Evolutionary conservation across 2,113 vertebrate genomes (phyloP).

Genomic region (Psilopogon haemacephalus): DNA sequence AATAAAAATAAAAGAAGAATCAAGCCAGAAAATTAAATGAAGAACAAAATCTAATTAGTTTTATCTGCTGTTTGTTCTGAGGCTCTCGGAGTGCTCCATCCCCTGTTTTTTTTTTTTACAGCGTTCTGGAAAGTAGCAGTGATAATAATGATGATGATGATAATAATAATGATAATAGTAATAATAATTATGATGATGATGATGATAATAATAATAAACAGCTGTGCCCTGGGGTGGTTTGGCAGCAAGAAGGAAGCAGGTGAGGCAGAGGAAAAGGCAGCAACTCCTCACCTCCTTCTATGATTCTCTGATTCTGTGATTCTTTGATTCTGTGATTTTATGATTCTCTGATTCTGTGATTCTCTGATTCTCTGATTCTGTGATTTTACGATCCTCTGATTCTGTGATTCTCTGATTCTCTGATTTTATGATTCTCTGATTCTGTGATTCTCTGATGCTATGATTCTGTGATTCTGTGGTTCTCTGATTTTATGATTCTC

Average conservation of each 20-base stretch:
- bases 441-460: too few species aligned
- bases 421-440: too few species aligned
- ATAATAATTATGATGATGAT: too few species aligned
- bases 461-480: too few species aligned
- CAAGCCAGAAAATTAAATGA: conserved; percentile 67
- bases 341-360: too few species aligned
- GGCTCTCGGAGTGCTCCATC: conserved; percentile 4
- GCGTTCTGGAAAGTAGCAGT: conserved; percentile 19
- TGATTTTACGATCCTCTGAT: too few species aligned
- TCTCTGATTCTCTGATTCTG: too few species aligned
- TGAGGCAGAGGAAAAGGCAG: background rate
- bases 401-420: too few species aligned
- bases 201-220: conserved; percentile 67
- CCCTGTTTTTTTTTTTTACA: conserved; percentile 19
- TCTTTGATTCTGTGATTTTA: too few species aligned
- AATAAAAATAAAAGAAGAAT: conserved; percentile 53
- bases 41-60: conserved; percentile 40
- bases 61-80: conserved; percentile 36
- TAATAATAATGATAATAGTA: conserved; percentile 67
- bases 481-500: too few species aligned
- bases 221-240: background rate
- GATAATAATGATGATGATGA: conserved; percentile 65
- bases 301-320: too few species aligned
- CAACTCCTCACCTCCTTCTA: too few species aligned
- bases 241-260: background rate